A percentile compares a stretch with the other conserved stretches of the same genome.
phyloP scores from a whole-genome alignment of 2,888 invertebrate species.

The Metalampra italica region DNA sequence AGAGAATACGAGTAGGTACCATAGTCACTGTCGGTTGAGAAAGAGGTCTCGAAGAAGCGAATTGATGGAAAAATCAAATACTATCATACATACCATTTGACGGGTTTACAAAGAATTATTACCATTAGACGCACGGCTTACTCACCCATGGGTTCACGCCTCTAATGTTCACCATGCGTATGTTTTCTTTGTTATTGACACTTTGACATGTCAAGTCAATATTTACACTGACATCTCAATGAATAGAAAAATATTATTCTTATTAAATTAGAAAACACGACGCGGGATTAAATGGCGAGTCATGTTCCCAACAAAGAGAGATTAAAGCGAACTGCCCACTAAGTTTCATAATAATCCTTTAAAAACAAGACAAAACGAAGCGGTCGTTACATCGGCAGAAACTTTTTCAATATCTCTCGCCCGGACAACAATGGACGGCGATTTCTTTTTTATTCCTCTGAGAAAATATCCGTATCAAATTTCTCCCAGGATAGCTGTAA shows the following conservation, averaged over 20 bases:
- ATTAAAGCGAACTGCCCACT: conserved; percentile 46
- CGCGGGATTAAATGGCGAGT: conserved; percentile 13
- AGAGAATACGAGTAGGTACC: no score
- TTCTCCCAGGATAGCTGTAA: conserved; percentile 40
- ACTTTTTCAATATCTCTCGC: conserved; percentile 64
- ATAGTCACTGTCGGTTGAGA: conserved; percentile 4
- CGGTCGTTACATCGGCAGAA: conserved; percentile 46
- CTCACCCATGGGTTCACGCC: conserved; percentile 45
- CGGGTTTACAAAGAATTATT: conserved; percentile 16
- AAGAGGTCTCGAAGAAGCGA: conserved; percentile 5
- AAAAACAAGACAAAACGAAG: conserved; percentile 55
- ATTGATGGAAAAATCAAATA: conserved; percentile 14
- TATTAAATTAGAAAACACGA: conserved; percentile 23
- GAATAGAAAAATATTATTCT: conserved; percentile 26
- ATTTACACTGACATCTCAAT: conserved; percentile 52
- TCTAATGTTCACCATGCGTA: conserved; percentile 5
- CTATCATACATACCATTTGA: conserved; percentile 9
- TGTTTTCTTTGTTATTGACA: conserved; percentile 47
- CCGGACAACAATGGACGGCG: conserved; percentile 52
- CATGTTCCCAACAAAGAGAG: conserved; percentile 23
- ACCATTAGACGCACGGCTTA: conserved; percentile 37
- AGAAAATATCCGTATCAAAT: conserved; percentile 51
- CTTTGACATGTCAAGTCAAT: conserved; percentile 48
- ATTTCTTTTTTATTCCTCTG: conserved; percentile 41
- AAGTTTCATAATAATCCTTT: conserved; percentile 54